Conservation (phyloP, 2,113 vertebrate genomes). For the Limnothrissa miodon region DNA sequence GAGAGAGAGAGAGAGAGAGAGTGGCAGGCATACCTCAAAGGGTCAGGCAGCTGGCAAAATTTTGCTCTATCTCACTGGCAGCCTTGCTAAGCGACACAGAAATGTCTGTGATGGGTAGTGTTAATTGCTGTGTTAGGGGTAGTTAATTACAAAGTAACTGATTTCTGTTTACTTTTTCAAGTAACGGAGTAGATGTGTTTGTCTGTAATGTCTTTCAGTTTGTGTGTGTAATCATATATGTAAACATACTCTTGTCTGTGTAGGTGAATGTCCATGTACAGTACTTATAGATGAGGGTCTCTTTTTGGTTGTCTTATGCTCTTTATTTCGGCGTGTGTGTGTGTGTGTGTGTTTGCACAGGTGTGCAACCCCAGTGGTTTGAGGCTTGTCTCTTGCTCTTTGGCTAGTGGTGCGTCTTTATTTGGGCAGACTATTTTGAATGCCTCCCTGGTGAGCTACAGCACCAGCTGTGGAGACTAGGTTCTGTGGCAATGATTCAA, state of each 20-base stretch:
- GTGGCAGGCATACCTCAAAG: too few species aligned
- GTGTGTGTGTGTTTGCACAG: slow-evolving; percentile 8
- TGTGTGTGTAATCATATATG: not conserved
- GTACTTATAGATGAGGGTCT: not conserved
- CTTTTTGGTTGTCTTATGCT: not conserved
- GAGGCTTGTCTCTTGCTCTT: slow-evolving; percentile 38
- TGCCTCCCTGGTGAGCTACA: slow-evolving; percentile 65
- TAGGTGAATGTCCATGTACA: not conserved
- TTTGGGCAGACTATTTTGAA: slow-evolving; percentile 67
- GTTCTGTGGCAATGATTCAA: slow-evolving; percentile 28
- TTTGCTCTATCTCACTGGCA: not conserved
- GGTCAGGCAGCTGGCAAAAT: too few species aligned
- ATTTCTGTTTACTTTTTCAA: too few species aligned
- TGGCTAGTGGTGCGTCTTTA: slow-evolving; percentile 50
- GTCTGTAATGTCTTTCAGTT: not conserved
- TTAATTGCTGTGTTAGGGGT: not conserved
- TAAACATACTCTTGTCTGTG: not conserved
- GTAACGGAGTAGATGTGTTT: too few species aligned
- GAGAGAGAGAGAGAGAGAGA: too few species aligned
- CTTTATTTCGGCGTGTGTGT: not conserved
- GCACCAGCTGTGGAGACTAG: slow-evolving; percentile 61
- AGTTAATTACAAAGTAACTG: too few species aligned
- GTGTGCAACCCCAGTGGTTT: slow-evolving; percentile 22
- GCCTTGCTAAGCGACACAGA: not conserved
- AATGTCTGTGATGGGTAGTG: not conserved